Evolutionary conservation across 2,113 vertebrate genomes (phyloP).

Genomic region (Tinamus guttatus): DNA sequence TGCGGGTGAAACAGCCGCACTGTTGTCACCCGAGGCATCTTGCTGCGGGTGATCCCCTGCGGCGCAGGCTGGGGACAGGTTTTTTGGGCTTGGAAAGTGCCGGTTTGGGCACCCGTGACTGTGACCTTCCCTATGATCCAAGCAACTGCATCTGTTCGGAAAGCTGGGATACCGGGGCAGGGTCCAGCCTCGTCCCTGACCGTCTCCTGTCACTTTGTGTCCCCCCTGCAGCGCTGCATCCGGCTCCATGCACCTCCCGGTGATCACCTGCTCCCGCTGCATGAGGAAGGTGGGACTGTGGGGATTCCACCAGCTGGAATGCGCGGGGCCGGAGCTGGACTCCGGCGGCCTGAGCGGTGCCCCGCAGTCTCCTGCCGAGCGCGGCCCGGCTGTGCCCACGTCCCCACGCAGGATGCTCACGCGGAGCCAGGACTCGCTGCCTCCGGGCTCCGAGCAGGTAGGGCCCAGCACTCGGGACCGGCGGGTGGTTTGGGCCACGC

Average conservation of each 20-base stretch:
- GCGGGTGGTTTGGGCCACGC: neutral
- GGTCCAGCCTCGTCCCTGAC: neutral
- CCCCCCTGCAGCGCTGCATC: slow-evolving; percentile 68
- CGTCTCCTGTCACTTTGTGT: neutral
- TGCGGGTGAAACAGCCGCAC: neutral
- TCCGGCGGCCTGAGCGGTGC: slow-evolving; percentile 7
- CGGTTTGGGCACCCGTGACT: neutral
- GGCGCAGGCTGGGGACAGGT: neutral
- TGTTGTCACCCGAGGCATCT: neutral
- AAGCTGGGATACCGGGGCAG: neutral
- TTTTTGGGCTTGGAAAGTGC: neutral
- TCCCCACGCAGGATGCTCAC: slow-evolving; percentile 90
- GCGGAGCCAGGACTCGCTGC: slow-evolving; percentile 85
- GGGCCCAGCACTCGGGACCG: accelerated
- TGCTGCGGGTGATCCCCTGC: neutral
- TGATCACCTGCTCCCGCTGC: slow-evolving; percentile 90
- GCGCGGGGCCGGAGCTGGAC: slow-evolving; percentile 67
- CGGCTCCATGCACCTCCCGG: slow-evolving; percentile 79
- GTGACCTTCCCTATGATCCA: neutral
- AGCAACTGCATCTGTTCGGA: neutral
- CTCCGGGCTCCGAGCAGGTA: slow-evolving; percentile 82
- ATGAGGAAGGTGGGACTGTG: slow-evolving; percentile 93
- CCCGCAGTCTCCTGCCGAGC: slow-evolving; percentile 48
- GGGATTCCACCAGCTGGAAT: slow-evolving; percentile 91
- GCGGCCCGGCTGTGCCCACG: slow-evolving; percentile 55